Conservation (phyloP, 2,797 vertebrate species). For the Neopelma chrysocephalum region DNA sequence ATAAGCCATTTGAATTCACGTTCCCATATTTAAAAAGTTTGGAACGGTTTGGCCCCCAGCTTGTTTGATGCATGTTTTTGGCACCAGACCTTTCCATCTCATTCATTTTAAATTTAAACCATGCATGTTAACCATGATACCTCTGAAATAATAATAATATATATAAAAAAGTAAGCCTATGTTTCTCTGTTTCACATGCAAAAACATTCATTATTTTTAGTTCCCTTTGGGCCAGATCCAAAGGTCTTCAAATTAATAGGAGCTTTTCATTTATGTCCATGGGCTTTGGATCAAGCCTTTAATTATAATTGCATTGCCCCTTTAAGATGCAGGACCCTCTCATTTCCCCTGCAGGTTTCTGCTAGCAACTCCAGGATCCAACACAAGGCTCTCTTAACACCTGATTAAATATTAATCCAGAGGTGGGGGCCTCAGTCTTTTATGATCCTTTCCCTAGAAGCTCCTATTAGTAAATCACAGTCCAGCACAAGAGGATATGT, state of each 20-base stretch:
- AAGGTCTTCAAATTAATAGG: constrained; percentile 44
- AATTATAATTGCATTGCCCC: constrained; percentile 33
- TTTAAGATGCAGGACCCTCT: constrained; percentile 57
- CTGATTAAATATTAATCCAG: constrained; percentile 76
- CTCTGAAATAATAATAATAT: neutral
- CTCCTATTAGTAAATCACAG: constrained; percentile 73
- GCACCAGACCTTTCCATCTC: neutral
- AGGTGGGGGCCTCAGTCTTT: constrained; percentile 56
- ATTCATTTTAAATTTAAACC: neutral
- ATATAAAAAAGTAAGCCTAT: neutral
- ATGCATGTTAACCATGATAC: neutral
- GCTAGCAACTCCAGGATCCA: constrained; percentile 50
- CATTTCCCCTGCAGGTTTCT: constrained; percentile 64
- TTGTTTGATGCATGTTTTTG: neutral
- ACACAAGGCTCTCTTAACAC: constrained; percentile 56
- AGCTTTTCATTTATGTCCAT: constrained; percentile 16
- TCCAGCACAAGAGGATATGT: constrained; percentile 56
- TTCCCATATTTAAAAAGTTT: neutral
- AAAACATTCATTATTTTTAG: constrained; percentile 21
- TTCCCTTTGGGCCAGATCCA: constrained; percentile 16
- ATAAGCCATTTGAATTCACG: neutral
- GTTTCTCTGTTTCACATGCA: neutral
- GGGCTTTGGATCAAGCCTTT: constrained; percentile 18
- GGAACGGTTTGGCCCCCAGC: neutral
- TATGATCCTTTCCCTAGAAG: constrained; percentile 71